Percentiles rank a stretch among this genome's conserved stretches.
Conservation (phyloP, 2,113 vertebrate species). For the Ramphastos sulfuratus region DNA sequence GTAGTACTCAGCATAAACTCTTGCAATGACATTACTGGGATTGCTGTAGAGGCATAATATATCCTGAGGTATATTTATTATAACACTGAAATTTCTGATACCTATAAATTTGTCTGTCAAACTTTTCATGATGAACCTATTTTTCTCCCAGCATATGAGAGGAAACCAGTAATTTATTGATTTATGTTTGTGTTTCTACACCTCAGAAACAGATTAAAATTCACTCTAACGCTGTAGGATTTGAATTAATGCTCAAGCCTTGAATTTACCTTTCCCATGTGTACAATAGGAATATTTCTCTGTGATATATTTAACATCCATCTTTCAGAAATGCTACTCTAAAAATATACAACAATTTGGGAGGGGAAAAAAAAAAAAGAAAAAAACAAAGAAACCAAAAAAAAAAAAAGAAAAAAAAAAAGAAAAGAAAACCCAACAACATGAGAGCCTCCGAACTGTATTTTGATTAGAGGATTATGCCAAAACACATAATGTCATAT, state of each 20-base stretch:
- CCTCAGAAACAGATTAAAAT: conserved; percentile 18
- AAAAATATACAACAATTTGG: neutral
- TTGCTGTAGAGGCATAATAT: neutral
- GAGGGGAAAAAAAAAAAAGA: neutral
- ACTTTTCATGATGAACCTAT: neutral
- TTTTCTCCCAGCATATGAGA: neutral
- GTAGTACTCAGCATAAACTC: neutral
- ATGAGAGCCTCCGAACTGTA: neutral
- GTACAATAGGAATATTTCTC: neutral
- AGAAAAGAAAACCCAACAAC: neutral
- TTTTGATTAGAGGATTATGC: neutral
- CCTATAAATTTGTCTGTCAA: conserved; percentile 27
- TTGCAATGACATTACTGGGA: neutral
- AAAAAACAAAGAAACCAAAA: too few species aligned
- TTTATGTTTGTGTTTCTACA: neutral
- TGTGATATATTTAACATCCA: neutral
- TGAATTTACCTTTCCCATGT: neutral
- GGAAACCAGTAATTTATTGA: neutral
- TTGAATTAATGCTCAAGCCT: neutral
- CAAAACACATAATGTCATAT: conserved; percentile 35
- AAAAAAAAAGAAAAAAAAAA: too few species aligned
- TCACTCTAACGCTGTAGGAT: neutral
- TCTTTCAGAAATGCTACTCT: conserved; percentile 14
- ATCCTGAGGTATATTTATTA: neutral
- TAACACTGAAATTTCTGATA: neutral